Base-by-base conservation (phyloP, 1,140 invertebrate species). In the Magallana ariakensis region DNA sequence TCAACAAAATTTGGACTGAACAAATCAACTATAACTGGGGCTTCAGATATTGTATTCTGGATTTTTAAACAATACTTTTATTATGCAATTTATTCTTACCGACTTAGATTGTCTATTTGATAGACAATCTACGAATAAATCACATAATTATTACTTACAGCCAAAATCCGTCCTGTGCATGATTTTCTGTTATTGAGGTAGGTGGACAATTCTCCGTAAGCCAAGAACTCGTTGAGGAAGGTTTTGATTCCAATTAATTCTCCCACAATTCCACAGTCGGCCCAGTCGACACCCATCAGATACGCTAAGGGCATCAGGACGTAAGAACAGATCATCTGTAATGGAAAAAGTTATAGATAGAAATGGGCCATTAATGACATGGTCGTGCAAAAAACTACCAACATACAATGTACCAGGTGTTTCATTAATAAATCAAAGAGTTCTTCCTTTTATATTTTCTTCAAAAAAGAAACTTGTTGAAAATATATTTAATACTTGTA, bases 141-240 rank as follows among this genome's bases (percentile, higher is more conserved):
- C 33, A 3, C 33, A 46, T 33, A 3, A 4, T 4, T 33, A 33
- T 33, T 70, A 13, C 92, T 86, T 90, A 92, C 92, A 53, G 92
- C 91, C 46, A 92, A 85, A 11, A 87, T 46, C 19, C 82, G 22
- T 53, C 90, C 91, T 53, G 80, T 70, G 55, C 91, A 92, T 6
- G 70, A 56, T 11, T 70, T 10, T 16, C 91, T 83, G 86, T 92
- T 92, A 0, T 88, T 60, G 57, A 94, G 91, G 33, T 92, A 91
- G 2, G 70, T 86, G 10, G 90, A 80, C 5, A 95, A 89, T 54
- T 92, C 90, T 57, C 89, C 87, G 87, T 94, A 95, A 15, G 94
- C 94, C 16, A 95, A 89, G 91, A 95, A 95, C 88, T 95, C 94
- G 85, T 95, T 95, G 0, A 94, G 90, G 89, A 95, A 94, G 1